phyloP scores from a whole-genome alignment of 2,113 vertebrate genomes.

The Paradoxurus hermaphroditus region DNA sequence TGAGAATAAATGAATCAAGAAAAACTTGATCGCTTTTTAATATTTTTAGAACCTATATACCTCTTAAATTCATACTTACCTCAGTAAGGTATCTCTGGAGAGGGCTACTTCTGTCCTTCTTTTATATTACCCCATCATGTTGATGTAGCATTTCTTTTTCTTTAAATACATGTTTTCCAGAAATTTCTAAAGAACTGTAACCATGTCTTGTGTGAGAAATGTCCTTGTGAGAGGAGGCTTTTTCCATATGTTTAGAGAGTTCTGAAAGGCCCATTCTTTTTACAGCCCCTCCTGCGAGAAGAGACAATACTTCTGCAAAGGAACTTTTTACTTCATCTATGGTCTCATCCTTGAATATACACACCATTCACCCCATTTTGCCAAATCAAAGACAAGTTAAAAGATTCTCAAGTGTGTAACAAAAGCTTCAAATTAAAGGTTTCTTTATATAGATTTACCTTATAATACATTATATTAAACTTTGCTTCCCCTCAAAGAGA shows the following conservation, averaged over 20 bases:
- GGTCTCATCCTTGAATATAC: not conserved
- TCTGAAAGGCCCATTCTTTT: not conserved
- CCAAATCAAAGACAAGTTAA: not conserved
- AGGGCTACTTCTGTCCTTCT: not conserved
- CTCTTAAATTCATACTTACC: constrained; percentile 28
- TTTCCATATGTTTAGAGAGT: not conserved
- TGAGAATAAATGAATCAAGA: not conserved
- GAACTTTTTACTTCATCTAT: not conserved
- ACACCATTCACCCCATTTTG: not conserved
- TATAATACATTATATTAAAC: constrained; percentile 7
- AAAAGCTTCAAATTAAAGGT: not conserved
- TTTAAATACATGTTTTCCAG: constrained; percentile 4
- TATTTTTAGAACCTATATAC: not conserved
- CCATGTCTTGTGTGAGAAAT: not conserved
- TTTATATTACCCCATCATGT: not conserved
- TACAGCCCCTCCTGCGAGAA: not conserved
- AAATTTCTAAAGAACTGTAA: not conserved
- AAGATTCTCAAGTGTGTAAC: not conserved
- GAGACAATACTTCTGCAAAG: not conserved
- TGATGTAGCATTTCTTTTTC: not conserved
- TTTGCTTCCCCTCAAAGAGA: not conserved
- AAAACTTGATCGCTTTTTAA: not conserved
- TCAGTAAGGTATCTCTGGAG: not conserved
- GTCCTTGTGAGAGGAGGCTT: not conserved
- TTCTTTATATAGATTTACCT: not conserved